Base-by-base conservation (phyloP, 2,888 invertebrate genomes). In the Meandrusa payeni region DNA sequence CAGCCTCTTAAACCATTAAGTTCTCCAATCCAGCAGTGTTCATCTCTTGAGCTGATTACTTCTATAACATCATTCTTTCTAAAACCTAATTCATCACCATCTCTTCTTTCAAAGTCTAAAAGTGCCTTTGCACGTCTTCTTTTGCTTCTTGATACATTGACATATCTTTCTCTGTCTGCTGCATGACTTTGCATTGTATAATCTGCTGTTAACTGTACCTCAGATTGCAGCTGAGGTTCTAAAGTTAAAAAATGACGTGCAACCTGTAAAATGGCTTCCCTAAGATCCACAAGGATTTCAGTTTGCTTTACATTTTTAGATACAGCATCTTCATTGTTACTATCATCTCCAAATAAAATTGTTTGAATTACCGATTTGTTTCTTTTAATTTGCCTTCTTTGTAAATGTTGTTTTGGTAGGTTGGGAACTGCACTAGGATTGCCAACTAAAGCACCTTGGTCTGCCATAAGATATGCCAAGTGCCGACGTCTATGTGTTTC, bases 21-120 rank as follows among this genome's bases (percentile, higher is more conserved):
- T 76, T 99, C 98, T 2, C 98, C 98, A 54, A 98, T 94, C 98
- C 98, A 99, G 76, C 98, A 99, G 73, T 99, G 98, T 69, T 99
- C 98, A 86, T 99, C 98, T 76, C 97, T 96, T 70, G 97, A 97
- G 66, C 97, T 98, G 13, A 98, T 93, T 28, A 99, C 96, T 37
- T 97, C 99, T 41, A 99, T 98, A 23, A 99, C 96, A 78, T 99
- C 99, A 88, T 99, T 99, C 79, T 97, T 98, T 38, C 98, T 91
- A 78, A 99, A 99, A 4, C 99, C 99, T 40, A 99, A 82, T 78
- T 99, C 99, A 87, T 99, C 99, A 55, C 98, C 98, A 81, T 98
- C 98, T 69, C 97, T 95, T 51, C 98, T 90, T 79, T 99, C 98
- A 88, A 99, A 99, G 87, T 99, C 98, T 59, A 98, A 89, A 49